Conservation (phyloP, 2,888 invertebrate genomes). For the Subacronicta megacephala region DNA sequence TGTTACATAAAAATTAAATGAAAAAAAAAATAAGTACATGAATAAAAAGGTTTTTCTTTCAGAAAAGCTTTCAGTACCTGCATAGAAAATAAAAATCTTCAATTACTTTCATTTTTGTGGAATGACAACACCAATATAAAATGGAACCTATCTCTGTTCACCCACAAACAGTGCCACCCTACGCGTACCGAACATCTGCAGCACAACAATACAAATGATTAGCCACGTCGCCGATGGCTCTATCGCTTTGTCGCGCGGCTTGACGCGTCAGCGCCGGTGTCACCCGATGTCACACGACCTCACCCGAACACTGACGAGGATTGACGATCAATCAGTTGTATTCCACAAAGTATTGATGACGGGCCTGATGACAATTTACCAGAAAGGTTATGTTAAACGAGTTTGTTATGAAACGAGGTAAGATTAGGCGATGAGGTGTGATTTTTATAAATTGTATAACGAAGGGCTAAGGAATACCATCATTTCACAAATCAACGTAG, state of each 20-base stretch:
- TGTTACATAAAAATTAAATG: too few relatives aligned
- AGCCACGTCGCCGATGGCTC: conserved; percentile 73
- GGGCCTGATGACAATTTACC: conserved; percentile 11
- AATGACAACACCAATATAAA: not conserved
- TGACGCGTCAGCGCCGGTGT: conserved; percentile 52
- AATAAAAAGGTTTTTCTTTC: too few relatives aligned
- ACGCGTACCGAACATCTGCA: conserved; percentile 71
- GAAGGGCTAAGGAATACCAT: too few relatives aligned
- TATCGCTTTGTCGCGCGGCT: conserved; percentile 57
- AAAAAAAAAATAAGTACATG: too few relatives aligned
- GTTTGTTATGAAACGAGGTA: conserved; percentile 11
- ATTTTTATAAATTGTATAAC: too few relatives aligned
- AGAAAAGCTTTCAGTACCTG: too few relatives aligned
- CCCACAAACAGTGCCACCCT: conserved; percentile 56
- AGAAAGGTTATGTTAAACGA: conserved; percentile 6
- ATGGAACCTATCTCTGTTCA: not conserved
- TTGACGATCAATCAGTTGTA: conserved; percentile 49
- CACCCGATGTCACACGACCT: conserved; percentile 45
- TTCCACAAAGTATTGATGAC: conserved; percentile 24
- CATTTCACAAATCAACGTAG: too few relatives aligned
- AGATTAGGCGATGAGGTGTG: not conserved
- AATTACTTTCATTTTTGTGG: not conserved
- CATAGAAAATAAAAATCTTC: not conserved
- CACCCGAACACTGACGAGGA: conserved; percentile 38
- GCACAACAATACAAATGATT: conserved; percentile 81